Evolutionary conservation across 2,888 invertebrate genomes (phyloP), one percentile per base, ranked within the genome.

Genomic region (Cyaniris semiargus): DNA sequence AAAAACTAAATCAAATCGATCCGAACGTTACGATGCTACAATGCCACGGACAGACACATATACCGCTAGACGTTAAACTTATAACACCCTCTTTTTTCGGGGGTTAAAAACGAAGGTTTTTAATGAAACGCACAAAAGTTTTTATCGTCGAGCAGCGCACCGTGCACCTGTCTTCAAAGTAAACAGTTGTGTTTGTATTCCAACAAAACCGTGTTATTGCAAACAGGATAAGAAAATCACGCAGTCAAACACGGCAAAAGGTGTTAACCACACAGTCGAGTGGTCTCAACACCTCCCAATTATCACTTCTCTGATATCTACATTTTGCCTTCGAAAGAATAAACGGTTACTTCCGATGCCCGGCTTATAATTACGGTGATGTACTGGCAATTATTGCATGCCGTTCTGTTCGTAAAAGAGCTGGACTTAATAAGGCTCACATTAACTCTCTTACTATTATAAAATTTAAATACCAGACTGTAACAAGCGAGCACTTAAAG

Each of bases 251-350:
- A 85, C 79, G 81, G 82, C 84, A 85, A 85, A 88, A 90, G 89
- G 92, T 90, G 93, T 89, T 90, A 91, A 92, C 85, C 84, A 86
- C 80, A 81, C 84, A 84, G 85, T 85, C 85, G 86, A 88, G 85
- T 85, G 84, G 86, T 90, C 89, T 88, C 88, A 87, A 93, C 93
- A 91, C 90, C 84, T 89, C 87, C 86, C 90, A 93, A 93, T 94
- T 94, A 94, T 84, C 93, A 90, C 89, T 81, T 80, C 76, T 78
- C 81, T 84, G 89, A 90, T 89, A 92, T 90, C 87, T 84, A 85
- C 87, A 87, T 86, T 85, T 85, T 83, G 85, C 82, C 83, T 82
- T 83, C 82, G 78, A 81, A 83, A 82, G 81, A 83, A 84, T 85
- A 87, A 89, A 85, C 85, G 84, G 84, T 86, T 85, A 87, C 87